Percentiles rank a stretch among this genome's conserved stretches.
These are phyloP conservation scores for Drosophila atripex DNA, from an alignment of 2,888 invertebrate species.

Conservation along the genomic window DNA sequence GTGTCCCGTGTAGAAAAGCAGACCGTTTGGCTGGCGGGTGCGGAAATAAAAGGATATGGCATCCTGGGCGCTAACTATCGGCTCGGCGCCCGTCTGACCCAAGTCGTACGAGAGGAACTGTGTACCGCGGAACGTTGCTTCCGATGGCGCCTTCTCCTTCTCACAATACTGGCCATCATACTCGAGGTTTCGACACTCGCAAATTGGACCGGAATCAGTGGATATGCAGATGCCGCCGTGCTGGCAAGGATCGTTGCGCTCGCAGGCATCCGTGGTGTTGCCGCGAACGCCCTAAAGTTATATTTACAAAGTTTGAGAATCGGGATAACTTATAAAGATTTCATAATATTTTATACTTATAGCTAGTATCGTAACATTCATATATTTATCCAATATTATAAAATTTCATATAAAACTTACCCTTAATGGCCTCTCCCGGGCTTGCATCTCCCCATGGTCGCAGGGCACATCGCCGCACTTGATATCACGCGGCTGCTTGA, in stretches of 20 bases:
- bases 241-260: conserved; percentile 95
- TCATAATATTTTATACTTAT: no score
- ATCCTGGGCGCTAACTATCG: conserved; percentile 95
- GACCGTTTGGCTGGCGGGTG: conserved; percentile 94
- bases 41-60: conserved; percentile 96
- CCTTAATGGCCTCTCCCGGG: conserved; percentile 83
- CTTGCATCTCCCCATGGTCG: conserved; percentile 83
- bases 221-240: conserved; percentile 98
- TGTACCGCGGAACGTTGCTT: conserved; percentile 95
- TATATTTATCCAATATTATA: no score
- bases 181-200: conserved; percentile 96
- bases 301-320: not conserved
- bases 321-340: not conserved
- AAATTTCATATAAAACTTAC: conserved; percentile 62
- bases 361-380: not conserved
- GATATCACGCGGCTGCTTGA: conserved; percentile 91
- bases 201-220: conserved; percentile 96
- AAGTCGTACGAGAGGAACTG: conserved; percentile 97
- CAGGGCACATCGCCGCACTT: conserved; percentile 86
- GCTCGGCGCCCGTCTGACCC: conserved; percentile 92
- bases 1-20: conserved; percentile 96
- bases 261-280: conserved; percentile 93
- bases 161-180: conserved; percentile 97
- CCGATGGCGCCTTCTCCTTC: conserved; percentile 96
- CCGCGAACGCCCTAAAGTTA: conserved; percentile 70